Base-by-base conservation (phyloP, 1,140 invertebrate species). In the Micrasema minimum region DNA sequence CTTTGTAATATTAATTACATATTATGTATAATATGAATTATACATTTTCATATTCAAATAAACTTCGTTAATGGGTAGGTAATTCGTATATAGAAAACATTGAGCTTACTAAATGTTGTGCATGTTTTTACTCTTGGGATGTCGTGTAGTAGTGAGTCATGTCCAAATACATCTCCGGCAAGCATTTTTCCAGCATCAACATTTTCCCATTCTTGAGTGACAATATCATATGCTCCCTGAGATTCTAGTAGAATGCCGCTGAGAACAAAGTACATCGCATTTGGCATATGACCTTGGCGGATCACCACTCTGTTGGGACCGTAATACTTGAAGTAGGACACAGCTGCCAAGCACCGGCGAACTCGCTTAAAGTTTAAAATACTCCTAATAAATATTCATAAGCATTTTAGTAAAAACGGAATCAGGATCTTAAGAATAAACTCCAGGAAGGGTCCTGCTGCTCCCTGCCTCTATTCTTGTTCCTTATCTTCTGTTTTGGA, bases 91-190 rank as follows among this genome's bases (percentile, higher is more conserved):
- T 31, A 31, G 7, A 31, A 31, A 31, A 31, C 26, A 7, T 31
- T 2, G 2, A 20, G 68, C 76, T 80, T 79, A 88, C 88, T 86
- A 70, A 80, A 79, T 22, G 85, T 87, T 11, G 82, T 82, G 48
- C 86, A 83, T 2, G 88, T 88, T 2, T 86, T 84, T 18, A 85
- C 85, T 73, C 89, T 83, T 11, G 82, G 81, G 53, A 88, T 83
- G 11, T 82, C 81, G 68, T 90, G 88, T 18, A 90, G 76, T 18
- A 90, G 76, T n/a, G 87, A 86, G 14, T 89, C 83, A 76, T 89
- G 87, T 0, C 88, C 89, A 74, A 90, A 89, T 80, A 87, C 86
- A 53, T 88, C 86, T 0, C 88, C 88, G 1, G 81, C 16, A 26
- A 78, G 77, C 78, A 83, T 80, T n/a, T 72, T 76, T 1, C 80